Conservation (phyloP, 2,113 vertebrate genomes). For the Nothobranchius furzeri region DNA sequence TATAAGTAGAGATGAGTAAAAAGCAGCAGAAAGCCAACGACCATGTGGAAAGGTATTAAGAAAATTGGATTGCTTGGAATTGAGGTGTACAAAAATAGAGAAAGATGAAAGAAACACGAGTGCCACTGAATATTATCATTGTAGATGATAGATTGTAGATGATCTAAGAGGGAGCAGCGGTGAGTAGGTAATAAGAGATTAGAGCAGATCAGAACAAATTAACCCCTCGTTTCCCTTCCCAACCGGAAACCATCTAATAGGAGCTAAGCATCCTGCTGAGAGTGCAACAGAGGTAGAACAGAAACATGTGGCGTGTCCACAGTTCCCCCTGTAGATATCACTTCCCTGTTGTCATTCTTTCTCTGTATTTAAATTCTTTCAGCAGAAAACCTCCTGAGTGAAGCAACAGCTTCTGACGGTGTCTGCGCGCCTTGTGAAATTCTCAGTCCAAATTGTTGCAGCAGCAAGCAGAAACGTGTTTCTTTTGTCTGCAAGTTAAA, state of each 20-base stretch:
- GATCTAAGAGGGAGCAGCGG: not conserved
- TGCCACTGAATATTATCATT: too few species aligned
- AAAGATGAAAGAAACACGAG: too few species aligned
- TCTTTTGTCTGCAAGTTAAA: slow-evolving; percentile 21
- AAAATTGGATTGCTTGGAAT: too few species aligned
- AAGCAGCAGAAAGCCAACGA: too few species aligned
- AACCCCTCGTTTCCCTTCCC: not conserved
- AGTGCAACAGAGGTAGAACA: not conserved
- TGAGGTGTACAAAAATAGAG: too few species aligned
- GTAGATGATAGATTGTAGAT: too few species aligned
- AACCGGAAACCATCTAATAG: not conserved
- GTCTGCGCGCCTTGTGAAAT: slow-evolving; percentile 1
- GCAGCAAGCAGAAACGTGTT: slow-evolving; percentile 2
- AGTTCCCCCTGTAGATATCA: slow-evolving; percentile 3
- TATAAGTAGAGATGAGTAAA: too few species aligned
- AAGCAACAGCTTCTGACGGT: slow-evolving; percentile 14
- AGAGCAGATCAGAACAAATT: not conserved
- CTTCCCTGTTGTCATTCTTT: not conserved
- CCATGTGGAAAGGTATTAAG: too few species aligned
- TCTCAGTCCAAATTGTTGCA: not conserved
- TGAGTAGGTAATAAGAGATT: not conserved
- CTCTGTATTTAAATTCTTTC: not conserved
- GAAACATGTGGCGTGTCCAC: not conserved
- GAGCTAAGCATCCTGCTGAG: too few species aligned
- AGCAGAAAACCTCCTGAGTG: slow-evolving; percentile 11